Percentiles rank a stretch among this genome's conserved stretches.
Conservation (phyloP, 2,888 invertebrate species). For the Cephus rjabovi region DNA sequence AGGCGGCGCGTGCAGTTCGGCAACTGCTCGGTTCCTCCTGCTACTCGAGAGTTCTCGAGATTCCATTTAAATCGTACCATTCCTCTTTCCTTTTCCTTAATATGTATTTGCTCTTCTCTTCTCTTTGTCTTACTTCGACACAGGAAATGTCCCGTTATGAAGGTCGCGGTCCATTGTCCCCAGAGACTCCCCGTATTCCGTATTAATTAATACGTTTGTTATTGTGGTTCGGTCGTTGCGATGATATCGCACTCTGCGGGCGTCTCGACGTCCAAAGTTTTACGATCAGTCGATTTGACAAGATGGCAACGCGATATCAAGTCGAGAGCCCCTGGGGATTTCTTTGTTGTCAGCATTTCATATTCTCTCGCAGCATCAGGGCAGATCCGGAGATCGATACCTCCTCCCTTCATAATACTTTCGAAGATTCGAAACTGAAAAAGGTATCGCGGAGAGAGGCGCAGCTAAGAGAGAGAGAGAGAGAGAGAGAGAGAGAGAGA, state of each 20-base stretch:
- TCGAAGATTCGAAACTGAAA: neutral
- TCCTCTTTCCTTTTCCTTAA: neutral
- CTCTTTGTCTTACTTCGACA: neutral
- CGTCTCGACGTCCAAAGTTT: slow-evolving; percentile 21
- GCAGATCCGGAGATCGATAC: slow-evolving; percentile 22
- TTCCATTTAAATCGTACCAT: neutral
- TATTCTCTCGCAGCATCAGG: slow-evolving; percentile 7
- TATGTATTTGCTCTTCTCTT: neutral
- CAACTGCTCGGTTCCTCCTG: neutral
- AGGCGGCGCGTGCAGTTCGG: slow-evolving; percentile 18
- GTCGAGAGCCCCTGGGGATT: slow-evolving; percentile 4
- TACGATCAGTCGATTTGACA: slow-evolving; percentile 40
- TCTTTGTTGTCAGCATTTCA: slow-evolving; percentile 8
- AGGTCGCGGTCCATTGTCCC: neutral
- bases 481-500: no score
- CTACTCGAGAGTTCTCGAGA: neutral
- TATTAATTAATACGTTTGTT: slow-evolving; percentile 53
- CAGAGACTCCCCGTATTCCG: slow-evolving; percentile 6
- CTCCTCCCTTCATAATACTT: slow-evolving; percentile 17
- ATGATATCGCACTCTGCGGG: slow-evolving; percentile 44
- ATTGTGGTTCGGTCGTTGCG: slow-evolving; percentile 43
- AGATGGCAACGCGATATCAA: slow-evolving; percentile 42
- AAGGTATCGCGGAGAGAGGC: neutral
- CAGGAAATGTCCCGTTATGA: neutral
- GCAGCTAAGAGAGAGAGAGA: no score